A percentile compares a stretch with the other conserved stretches of the same genome.
Conservation (phyloP, 2,113 vertebrate species). For the Aspidoscelis tigris region DNA sequence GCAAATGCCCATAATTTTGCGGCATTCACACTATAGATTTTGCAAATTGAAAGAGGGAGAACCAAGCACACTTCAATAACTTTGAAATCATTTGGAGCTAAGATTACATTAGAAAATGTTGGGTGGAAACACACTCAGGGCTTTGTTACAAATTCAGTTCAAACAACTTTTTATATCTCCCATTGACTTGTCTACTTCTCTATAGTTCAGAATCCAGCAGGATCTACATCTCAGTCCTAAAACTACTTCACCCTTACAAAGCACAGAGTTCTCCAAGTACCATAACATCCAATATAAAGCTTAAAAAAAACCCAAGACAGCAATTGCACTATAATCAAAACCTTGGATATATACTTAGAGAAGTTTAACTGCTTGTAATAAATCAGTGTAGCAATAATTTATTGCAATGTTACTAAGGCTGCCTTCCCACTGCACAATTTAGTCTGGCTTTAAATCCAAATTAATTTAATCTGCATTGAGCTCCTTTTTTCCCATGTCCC, state of each 20-base stretch:
- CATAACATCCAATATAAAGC: background rate
- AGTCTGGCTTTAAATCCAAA: no score
- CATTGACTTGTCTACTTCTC: background rate
- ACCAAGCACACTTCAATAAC: background rate
- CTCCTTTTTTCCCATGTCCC: no score
- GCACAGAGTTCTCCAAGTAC: background rate
- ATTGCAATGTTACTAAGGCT: background rate
- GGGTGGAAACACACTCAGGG: background rate
- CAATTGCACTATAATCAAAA: background rate
- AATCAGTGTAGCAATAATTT: background rate
- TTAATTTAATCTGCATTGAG: no score
- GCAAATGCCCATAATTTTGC: slow-evolving; percentile 16
- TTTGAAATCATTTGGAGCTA: background rate
- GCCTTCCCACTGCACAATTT: no score
- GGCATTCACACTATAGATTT: background rate
- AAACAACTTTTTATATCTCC: background rate
- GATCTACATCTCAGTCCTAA: background rate
- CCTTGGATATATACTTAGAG: background rate
- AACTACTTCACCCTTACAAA: background rate
- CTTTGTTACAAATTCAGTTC: background rate
- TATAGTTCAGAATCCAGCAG: background rate
- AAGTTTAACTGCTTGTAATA: background rate
- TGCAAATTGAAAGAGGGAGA: background rate
- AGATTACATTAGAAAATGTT: background rate
- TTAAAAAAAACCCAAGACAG: background rate